Evolutionary conservation across 2,113 vertebrate genomes (phyloP), one percentile per base, ranked within the genome.

Genomic region (Leptobrachium ailaonicum): DNA sequence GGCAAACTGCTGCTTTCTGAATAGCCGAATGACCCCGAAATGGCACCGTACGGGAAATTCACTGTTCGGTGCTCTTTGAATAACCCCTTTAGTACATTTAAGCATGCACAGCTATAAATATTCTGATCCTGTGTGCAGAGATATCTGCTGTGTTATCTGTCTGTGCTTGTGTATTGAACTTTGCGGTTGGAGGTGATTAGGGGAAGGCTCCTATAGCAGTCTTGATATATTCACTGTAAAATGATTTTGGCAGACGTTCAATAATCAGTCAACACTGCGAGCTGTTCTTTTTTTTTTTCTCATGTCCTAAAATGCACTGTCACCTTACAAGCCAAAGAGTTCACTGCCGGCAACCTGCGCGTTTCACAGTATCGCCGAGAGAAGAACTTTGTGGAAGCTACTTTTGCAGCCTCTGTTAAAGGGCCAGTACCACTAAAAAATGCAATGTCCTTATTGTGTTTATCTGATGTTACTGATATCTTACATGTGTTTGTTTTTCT

Each of bases 231-330:
- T 80, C 53, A 41, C 13, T 58, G 50, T 56, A 68, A 73, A 80
- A 67, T 68, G 64, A 68, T 68, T 67, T 68, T 80, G 79, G 71
- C 79, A 74, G 14, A 2, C 50, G 12, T 41, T 80, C 71, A 80
- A 47, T 13, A 75, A 43, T 56, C 71, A 68, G 64, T 74, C 71
- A 74, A 14, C 53, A 42, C 78, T 45, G 47, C 78, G 11, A 5
- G n/a, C 56, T 58, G 73, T 74, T 74, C n/a, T 56, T 74, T 66
- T 58, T 80, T 74, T 74, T 41, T 56, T 74, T 75, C 20, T 60
- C 50, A 53, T 80, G 71, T 80, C 78, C 78, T 80, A 80, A 68
- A 80, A 80, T 80, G 71, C 78, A 67, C 78, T 53, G 60, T 80
- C 79, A 69, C 64, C 71, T 80, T 73, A 43, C 6, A 13, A 6